phyloP scores from a whole-genome alignment of 2,888 invertebrate species.

The Lissonota sp. region DNA sequence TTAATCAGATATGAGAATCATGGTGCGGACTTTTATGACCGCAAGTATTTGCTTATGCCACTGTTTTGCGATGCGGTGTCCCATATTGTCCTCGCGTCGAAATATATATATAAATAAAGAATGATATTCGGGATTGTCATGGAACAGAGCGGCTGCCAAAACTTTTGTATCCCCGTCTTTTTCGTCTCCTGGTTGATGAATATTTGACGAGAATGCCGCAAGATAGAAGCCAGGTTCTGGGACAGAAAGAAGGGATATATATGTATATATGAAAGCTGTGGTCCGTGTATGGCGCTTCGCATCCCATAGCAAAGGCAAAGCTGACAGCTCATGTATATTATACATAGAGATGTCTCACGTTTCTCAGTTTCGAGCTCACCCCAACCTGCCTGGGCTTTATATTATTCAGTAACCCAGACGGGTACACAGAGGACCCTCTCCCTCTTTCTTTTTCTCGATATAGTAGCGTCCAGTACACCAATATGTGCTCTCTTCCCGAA shows the following conservation, averaged over 20 bases:
- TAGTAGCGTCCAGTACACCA: slow-evolving; percentile 48
- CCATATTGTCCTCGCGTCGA: slow-evolving; percentile 12
- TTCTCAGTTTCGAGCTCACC: slow-evolving; percentile 39
- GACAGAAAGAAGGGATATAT: too few species aligned
- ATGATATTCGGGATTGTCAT: background rate
- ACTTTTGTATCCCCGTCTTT: slow-evolving; percentile 52
- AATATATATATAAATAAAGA: slow-evolving; percentile 23
- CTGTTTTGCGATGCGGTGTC: too few species aligned
- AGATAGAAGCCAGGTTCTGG: slow-evolving; percentile 18
- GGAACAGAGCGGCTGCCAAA: slow-evolving; percentile 51
- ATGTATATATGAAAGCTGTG: slow-evolving; percentile 2
- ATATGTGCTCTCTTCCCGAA: slow-evolving; percentile 36
- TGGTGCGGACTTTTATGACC: too few species aligned
- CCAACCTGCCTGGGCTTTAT: slow-evolving; percentile 32
- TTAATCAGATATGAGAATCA: too few species aligned
- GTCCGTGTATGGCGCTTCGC: slow-evolving; percentile 3
- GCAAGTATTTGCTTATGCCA: too few species aligned
- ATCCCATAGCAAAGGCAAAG: slow-evolving; percentile 16
- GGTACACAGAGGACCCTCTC: slow-evolving; percentile 34
- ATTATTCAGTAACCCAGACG: slow-evolving; percentile 59
- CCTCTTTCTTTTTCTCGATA: slow-evolving; percentile 3
- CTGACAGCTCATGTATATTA: slow-evolving; percentile 31
- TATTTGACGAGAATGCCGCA: slow-evolving; percentile 60
- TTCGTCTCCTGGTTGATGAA: slow-evolving; percentile 56
- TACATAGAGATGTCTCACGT: slow-evolving; percentile 20